A percentile compares a stretch with the other conserved stretches of the same genome.
Conservation (phyloP, 1,140 invertebrate species). For the Bradynema listronoti region DNA sequence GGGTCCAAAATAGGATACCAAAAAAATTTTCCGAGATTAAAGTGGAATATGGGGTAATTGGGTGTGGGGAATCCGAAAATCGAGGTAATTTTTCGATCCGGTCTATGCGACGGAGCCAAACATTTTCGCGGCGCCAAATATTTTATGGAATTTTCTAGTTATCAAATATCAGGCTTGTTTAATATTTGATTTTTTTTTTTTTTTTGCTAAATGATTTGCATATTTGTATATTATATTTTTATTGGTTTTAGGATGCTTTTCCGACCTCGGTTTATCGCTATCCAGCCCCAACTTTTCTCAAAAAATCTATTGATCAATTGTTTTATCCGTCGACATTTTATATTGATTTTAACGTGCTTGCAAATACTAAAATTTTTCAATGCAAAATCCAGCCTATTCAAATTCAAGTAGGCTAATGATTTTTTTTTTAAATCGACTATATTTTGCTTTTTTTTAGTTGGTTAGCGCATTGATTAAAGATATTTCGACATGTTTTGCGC, state of each 20-base stretch:
- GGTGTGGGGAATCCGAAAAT: too few relatives aligned
- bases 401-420: slow-evolving; percentile 15
- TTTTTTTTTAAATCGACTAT: not conserved
- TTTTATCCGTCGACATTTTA: slow-evolving; percentile 28
- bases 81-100: too few relatives aligned
- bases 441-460: slow-evolving; percentile 23
- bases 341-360: slow-evolving; percentile 5
- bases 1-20: too few relatives aligned
- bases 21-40: too few relatives aligned
- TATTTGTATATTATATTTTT: not conserved
- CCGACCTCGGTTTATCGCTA: slow-evolving; percentile 16
- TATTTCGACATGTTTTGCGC: slow-evolving; percentile 21
- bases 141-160: too few relatives aligned
- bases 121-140: too few relatives aligned
- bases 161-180: too few relatives aligned
- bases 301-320: slow-evolving; percentile 30
- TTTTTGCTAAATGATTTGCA: too few relatives aligned
- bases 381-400: slow-evolving; percentile 23
- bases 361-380: slow-evolving; percentile 8
- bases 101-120: too few relatives aligned
- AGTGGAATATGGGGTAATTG: too few relatives aligned
- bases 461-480: slow-evolving; percentile 20
- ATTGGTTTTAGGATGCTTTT: slow-evolving; percentile 16
- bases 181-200: too few relatives aligned
- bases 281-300: slow-evolving; percentile 23